Evolutionary conservation across 2,888 invertebrate species (phyloP).

Genomic region (Tenthredo scrophulariae): DNA sequence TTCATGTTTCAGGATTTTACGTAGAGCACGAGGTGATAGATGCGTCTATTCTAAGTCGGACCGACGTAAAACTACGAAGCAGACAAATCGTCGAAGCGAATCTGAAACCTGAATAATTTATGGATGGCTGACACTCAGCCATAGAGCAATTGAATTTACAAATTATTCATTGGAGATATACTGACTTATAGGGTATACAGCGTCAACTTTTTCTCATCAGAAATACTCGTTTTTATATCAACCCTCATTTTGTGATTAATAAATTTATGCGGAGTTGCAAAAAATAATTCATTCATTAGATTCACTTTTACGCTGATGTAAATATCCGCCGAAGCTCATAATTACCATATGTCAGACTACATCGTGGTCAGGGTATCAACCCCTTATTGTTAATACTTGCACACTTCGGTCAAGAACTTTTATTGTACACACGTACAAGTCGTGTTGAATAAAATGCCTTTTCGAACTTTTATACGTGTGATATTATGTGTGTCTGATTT

Average conservation of each 20-base stretch:
- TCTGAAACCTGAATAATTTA: conserved; percentile 62
- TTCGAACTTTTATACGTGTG: background rate
- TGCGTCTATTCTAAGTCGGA: conserved; percentile 79
- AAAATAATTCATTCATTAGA: background rate
- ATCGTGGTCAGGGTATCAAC: background rate
- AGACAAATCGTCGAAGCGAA: conserved; percentile 80
- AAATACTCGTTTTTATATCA: background rate
- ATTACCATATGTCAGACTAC: too few species aligned
- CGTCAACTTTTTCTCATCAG: background rate
- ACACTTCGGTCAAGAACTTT: background rate
- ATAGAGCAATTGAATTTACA: background rate
- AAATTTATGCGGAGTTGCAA: background rate
- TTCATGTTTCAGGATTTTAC: conserved; percentile 67
- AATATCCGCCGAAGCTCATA: background rate
- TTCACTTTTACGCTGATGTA: background rate
- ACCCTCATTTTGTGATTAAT: background rate
- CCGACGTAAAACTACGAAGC: conserved; percentile 80
- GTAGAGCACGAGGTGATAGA: conserved; percentile 80
- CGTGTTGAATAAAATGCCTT: background rate
- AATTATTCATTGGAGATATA: conserved; percentile 13
- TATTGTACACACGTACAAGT: background rate
- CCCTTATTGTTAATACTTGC: background rate
- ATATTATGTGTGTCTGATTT: background rate
- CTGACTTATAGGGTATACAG: background rate
- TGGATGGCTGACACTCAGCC: conserved; percentile 1